Base-by-base conservation (phyloP, 2,888 invertebrate species). In the Lypha dubia region DNA sequence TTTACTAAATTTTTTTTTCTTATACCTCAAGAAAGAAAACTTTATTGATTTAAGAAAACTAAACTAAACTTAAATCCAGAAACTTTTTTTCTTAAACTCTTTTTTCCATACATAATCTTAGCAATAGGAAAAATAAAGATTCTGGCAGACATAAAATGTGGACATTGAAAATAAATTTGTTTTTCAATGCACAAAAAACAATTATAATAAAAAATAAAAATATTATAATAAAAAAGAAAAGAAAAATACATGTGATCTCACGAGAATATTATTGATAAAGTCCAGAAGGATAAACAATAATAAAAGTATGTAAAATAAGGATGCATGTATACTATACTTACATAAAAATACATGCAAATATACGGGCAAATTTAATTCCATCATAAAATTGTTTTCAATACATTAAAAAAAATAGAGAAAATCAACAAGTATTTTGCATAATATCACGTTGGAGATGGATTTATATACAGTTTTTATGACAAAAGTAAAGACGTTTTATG, bases 181-280 rank as follows among this genome's bases (percentile, higher is more conserved):
- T 65, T 70, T 63, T 49, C 70, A 79, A 79, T 79, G 58, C 74
- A 75, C 38, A 68, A 65, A 62, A 62, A 20, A 44, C 9, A 35
- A n/a, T 68, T 67, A 58, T 46, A 70, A 79, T 24, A 56, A 62
- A 32, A 53, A n/a, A n/a, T n/a, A n/a, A n/a, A 35, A 70, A 44
- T 51, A 53, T 15, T n/a, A 38, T 56, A 24, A 24, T 35, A 28
- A 75, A 6, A 22, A 15, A 46, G 20, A 70, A 56, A 56, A 28
- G 28, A 28, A 28, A 32, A 41, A n/a, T 53, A 38, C 56, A 74
- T 71, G 44, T 84, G 79, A 84, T 79, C 70, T 79, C 79, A 79
- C 53, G 75, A 79, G 79, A 3, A 67, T 75, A 75, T 84, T 84
- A 84, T 84, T 84, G 79, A 79, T 79, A 79, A 79, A 79, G 83